A percentile compares a stretch with the other conserved stretches of the same genome.
phyloP scores from a whole-genome alignment of 1,140 invertebrate genomes.

The Zophobas atratus region DNA sequence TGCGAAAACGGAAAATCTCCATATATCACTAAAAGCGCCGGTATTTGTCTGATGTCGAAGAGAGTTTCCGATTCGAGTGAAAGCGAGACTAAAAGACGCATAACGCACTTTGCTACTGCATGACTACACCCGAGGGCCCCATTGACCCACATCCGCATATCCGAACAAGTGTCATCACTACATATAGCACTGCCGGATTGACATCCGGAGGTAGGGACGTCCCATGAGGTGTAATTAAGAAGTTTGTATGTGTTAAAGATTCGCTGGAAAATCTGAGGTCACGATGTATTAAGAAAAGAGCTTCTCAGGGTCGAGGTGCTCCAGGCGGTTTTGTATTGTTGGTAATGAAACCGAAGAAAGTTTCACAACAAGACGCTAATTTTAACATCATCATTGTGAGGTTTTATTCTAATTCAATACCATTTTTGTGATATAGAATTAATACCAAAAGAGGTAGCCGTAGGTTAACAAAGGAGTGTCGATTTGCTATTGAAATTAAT shows the following conservation, averaged over 20 bases:
- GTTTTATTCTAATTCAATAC: neutral
- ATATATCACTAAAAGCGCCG: conserved; percentile 9
- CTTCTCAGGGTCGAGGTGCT: conserved; percentile 14
- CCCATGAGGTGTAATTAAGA: conserved; percentile 28
- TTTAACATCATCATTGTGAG: neutral
- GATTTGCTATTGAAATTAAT: too few species aligned
- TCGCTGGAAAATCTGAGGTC: too few species aligned
- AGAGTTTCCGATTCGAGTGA: conserved; percentile 37
- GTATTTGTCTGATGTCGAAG: conserved; percentile 35
- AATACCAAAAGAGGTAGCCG: neutral
- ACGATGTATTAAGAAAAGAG: neutral
- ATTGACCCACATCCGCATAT: conserved; percentile 34
- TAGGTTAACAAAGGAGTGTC: too few species aligned
- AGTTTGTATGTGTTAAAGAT: neutral
- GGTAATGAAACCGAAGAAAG: conserved; percentile 39
- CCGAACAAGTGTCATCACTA: conserved; percentile 31
- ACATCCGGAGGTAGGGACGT: conserved; percentile 6
- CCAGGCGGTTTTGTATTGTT: conserved; percentile 23
- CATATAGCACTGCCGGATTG: neutral
- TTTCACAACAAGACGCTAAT: conserved; percentile 26
- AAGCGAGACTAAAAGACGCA: conserved; percentile 38
- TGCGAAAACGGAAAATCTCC: conserved; percentile 1
- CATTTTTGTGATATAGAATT: neutral
- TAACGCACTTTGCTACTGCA: conserved; percentile 38
- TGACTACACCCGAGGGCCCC: conserved; percentile 31